Conservation (phyloP, 2,113 vertebrate genomes). For the Pedionomus torquatus region DNA sequence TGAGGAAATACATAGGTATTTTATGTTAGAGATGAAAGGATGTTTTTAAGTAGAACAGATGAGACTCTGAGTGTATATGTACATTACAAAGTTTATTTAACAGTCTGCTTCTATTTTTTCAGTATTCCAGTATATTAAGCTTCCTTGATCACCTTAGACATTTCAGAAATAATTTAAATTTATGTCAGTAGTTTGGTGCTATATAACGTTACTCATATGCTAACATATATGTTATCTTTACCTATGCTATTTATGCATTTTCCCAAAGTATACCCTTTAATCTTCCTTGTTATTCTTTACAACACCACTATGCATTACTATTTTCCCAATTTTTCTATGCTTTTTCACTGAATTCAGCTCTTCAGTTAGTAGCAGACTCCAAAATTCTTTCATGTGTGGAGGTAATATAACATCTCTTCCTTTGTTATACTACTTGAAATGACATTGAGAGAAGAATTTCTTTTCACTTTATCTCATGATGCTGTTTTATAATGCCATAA, state of each 20-base stretch:
- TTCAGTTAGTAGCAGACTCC: neutral
- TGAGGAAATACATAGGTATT: slow-evolving; percentile 42
- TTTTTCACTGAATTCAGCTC: neutral
- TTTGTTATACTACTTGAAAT: neutral
- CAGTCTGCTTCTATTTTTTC: slow-evolving; percentile 7
- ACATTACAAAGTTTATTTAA: slow-evolving; percentile 49
- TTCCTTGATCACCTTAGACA: neutral
- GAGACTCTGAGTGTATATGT: neutral
- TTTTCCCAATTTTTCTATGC: neutral
- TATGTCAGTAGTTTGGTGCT: neutral
- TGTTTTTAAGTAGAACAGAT: slow-evolving; percentile 56
- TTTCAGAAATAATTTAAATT: slow-evolving; percentile 38
- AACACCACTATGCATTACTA: neutral
- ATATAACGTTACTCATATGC: neutral
- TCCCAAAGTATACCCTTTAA: neutral
- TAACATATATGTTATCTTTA: neutral
- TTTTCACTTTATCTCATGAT: neutral
- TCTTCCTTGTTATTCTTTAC: neutral
- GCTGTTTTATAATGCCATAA: neutral
- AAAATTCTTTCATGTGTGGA: neutral
- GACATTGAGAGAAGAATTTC: neutral
- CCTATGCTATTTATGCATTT: neutral
- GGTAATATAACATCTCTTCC: neutral
- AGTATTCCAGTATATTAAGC: neutral
- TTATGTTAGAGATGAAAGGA: slow-evolving; percentile 58